Evolutionary conservation across 2,797 vertebrate genomes (phyloP).

Genomic region (Smutsia temminckii): DNA sequence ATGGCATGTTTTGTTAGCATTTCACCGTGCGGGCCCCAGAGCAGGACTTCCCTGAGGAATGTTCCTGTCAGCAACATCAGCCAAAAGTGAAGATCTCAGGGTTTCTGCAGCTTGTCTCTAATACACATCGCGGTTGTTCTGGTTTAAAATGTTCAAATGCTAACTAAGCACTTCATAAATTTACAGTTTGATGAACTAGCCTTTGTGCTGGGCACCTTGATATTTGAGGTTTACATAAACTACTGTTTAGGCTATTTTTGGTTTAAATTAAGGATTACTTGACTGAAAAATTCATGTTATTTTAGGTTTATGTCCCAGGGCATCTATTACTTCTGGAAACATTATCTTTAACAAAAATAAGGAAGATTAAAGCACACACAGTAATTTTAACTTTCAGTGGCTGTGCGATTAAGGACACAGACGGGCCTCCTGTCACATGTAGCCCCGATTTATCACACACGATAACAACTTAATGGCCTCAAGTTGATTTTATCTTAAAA

Average conservation of each 20-base stretch:
- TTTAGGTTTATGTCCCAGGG: constrained; percentile 81
- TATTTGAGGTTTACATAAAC: constrained; percentile 81
- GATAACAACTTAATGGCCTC: constrained; percentile 72
- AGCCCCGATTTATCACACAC: constrained; percentile 62
- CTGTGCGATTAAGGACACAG: constrained; percentile 60
- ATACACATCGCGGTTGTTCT: background rate
- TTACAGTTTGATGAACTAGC: constrained; percentile 73
- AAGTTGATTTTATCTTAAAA: constrained; percentile 78
- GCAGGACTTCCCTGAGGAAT: constrained; percentile 44
- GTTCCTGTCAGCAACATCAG: constrained; percentile 35
- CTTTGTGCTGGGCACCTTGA: constrained; percentile 55
- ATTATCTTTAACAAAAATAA: constrained; percentile 68
- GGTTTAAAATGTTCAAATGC: constrained; percentile 66
- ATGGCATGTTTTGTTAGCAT: fast-evolving
- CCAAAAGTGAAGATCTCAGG: background rate
- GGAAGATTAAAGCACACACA: constrained; percentile 13
- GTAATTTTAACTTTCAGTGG: constrained; percentile 69
- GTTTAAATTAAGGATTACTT: constrained; percentile 78
- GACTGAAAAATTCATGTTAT: constrained; percentile 76
- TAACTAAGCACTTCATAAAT: constrained; percentile 71
- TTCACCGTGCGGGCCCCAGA: background rate
- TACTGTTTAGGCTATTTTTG: constrained; percentile 83
- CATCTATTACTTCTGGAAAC: constrained; percentile 81
- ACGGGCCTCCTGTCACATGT: constrained; percentile 39
- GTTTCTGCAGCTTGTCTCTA: constrained; percentile 18